phyloP scores from a whole-genome alignment of 2,888 invertebrate species.

The Ennomos erosarius region DNA sequence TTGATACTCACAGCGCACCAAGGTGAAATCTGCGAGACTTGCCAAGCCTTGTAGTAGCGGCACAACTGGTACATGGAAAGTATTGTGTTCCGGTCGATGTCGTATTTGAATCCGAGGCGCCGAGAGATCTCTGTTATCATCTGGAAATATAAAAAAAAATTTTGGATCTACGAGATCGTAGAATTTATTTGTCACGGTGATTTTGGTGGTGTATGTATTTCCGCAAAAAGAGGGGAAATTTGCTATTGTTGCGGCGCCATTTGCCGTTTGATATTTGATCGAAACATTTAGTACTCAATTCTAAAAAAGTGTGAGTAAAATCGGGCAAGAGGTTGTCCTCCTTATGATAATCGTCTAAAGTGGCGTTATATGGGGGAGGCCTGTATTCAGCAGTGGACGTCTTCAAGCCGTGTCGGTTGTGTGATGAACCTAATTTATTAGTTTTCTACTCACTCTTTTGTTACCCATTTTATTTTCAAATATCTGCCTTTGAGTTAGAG shows the following conservation, averaged over 20 bases:
- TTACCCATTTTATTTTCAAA: slow-evolving; percentile 76
- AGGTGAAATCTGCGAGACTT: slow-evolving; percentile 86
- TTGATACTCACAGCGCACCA: slow-evolving; percentile 89
- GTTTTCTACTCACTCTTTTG: slow-evolving; percentile 60
- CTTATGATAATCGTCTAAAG: too few relatives aligned
- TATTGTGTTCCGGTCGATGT: slow-evolving; percentile 81
- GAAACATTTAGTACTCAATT: too few relatives aligned
- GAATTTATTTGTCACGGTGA: not conserved
- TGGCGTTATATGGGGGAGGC: too few relatives aligned
- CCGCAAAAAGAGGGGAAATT: too few relatives aligned
- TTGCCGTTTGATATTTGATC: too few relatives aligned
- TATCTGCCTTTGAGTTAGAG: slow-evolving; percentile 61
- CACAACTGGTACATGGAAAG: slow-evolving; percentile 90
- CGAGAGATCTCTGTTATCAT: slow-evolving; percentile 85
- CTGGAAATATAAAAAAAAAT: slow-evolving; percentile 42
- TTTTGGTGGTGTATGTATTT: too few relatives aligned
- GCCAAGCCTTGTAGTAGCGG: slow-evolving; percentile 92
- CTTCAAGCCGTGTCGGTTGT: too few relatives aligned
- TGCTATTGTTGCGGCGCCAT: too few relatives aligned
- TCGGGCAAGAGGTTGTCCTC: too few relatives aligned
- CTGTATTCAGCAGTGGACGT: too few relatives aligned
- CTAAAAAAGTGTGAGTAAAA: too few relatives aligned
- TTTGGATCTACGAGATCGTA: not conserved
- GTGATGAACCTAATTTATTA: too few relatives aligned
- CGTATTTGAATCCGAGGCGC: slow-evolving; percentile 87